These are phyloP conservation scores for Drosophila ustulata DNA, from an alignment of 2,888 invertebrate species.

Conservation along the genomic window DNA sequence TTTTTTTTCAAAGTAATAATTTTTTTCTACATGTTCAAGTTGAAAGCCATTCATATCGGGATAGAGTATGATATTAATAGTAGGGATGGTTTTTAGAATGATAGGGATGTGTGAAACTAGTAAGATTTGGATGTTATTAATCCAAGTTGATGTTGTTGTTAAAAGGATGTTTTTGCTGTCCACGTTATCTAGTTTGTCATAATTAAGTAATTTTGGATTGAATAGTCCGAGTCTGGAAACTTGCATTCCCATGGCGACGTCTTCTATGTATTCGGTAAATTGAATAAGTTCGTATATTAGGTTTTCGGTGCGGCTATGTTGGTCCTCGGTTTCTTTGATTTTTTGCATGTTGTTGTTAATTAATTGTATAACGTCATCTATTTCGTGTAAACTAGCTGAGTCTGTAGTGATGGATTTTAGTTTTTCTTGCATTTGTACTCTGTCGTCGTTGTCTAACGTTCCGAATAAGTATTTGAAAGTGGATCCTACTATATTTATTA, in stretches of 20 bases:
- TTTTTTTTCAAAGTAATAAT: constrained; percentile 4
- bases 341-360: not conserved
- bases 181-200: constrained; percentile 12
- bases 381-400: not conserved
- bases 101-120: too few relatives aligned
- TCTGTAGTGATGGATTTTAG: too few relatives aligned
- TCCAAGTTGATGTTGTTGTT: constrained; percentile 3
- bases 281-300: too few relatives aligned
- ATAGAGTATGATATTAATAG: not conserved
- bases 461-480: too few relatives aligned
- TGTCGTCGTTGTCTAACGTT: too few relatives aligned
- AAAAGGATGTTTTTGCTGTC: not conserved
- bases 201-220: constrained; percentile 15
- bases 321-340: not conserved
- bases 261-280: too few relatives aligned
- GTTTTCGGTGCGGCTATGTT: not conserved
- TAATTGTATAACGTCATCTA: constrained; percentile 1
- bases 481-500: too few relatives aligned
- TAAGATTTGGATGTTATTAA: constrained; percentile 6
- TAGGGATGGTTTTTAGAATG: too few relatives aligned
- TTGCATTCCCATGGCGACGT: constrained; percentile 12
- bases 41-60: constrained; percentile 14
- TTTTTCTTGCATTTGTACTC: too few relatives aligned
- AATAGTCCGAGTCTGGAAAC: constrained; percentile 11
- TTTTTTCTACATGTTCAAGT: constrained; percentile 9